Evolutionary conservation across 2,113 vertebrate genomes (phyloP), one percentile per base, ranked within the genome.

Genomic region (Mystacornis crossleyi): DNA sequence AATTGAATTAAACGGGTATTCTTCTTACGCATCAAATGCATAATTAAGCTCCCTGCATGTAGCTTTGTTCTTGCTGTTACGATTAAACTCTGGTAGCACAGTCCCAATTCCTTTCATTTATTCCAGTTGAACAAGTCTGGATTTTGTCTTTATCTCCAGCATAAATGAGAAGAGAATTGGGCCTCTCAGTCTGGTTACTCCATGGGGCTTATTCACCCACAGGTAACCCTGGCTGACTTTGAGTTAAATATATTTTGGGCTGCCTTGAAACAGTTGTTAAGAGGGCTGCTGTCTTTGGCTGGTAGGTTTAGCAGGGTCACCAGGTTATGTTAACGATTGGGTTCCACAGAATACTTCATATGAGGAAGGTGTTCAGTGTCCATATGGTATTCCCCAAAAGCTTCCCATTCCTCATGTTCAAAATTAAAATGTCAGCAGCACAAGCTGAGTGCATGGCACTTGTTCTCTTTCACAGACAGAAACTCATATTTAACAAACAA

Each of bases 1-100:
- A 94, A 96, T 94, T 96, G 78, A 95, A 96, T 94, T 91, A 95
- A 96, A 90, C 80, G 85, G 43, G 26, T 92, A 83, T 90, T 96
- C 75, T 96, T 88, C 81, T 82, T 90, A 80, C 42, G 71, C 81
- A 83, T 88, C 71, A 78, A 86, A 78, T 86, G 87, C 79, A 48
- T 86, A 95, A 92, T 93, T 94, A 90, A 90, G 88, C 83, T 86
- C 64, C 60, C 90, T 81, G 72, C 75, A 48, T 67, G 75, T 95
- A 74, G 90, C 95, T 93, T 93, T 90, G 71, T 83, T 93, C 88
- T 92, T 81, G 65, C 81, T 90, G 50, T 92, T 94, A 51, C 42
- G 90, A 93, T 92, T 86, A 86, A 90, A 60, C 51, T 90, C 75
- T 92, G 64, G 64, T 92, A 89, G 60, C 65, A 81, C n/a, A 58